Evolutionary conservation across 2,888 invertebrate species (phyloP), one percentile per base, ranked within the genome.

Genomic region (Aleiodes testaceus): DNA sequence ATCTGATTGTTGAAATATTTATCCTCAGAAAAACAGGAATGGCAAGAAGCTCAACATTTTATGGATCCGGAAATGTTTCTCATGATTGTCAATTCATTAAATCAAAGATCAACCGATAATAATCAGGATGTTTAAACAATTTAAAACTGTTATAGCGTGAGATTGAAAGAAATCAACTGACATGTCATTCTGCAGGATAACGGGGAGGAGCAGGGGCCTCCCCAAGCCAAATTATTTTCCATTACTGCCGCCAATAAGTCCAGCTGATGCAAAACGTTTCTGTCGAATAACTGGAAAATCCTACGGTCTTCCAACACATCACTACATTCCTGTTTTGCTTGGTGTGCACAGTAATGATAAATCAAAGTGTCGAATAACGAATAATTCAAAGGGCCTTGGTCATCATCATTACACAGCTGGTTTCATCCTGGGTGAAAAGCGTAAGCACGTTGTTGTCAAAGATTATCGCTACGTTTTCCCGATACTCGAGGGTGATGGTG

Each of bases 221-320:
- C 95, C 94, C 66, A 92, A 94, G 84, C 94, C 94, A 67, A 94
- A 95, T 87, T 95, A 94, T 85, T 93, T 95, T 82, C 95, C 95
- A 18, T 89, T 95, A 66, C 89, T 95, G 77, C 93, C 94, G 55
- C 94, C 95, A 3, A 92, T 95, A 74, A 94, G 94, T 63, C 94
- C 95, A 12, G 94, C 93, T n/a, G 94, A 95, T 83, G 95, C 95
- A 1, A 92, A 93, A 81, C 90, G 94, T 74, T 92, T 93, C 85
- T 94, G 94, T 87, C 91, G 93, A 78, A 93, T 95, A 79, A 94
- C 94, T 63, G 93, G 94, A 70, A 94, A 94, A 85, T 92, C 94
- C 45, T 92, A 93, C 76, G 92, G 94, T 36, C 89, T 93, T 69
- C 92, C 92, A 55, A 90, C 92, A 49, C 94, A 94, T 87, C 93